These are phyloP conservation scores for Chalcosyrphus nemorum DNA, from an alignment of 2,888 invertebrate genomes.

Conservation along the genomic window DNA sequence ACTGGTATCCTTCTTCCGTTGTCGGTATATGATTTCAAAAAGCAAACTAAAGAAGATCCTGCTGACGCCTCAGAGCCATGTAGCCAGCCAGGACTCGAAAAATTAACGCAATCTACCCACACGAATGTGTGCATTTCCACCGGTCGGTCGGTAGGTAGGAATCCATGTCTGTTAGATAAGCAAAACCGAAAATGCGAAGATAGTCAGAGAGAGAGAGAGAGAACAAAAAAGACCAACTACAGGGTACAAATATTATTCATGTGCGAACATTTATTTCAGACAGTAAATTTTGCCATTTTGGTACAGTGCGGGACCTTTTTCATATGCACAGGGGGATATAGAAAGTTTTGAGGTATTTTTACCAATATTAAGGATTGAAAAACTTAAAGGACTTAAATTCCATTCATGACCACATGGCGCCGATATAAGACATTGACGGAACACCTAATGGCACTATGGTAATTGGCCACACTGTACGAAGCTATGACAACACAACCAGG, in stretches of 20 bases:
- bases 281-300: not conserved
- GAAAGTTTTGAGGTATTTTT: not conserved
- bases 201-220: not conserved
- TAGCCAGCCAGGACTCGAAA: not conserved
- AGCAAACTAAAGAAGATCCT: not conserved
- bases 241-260: slow-evolving; percentile 4
- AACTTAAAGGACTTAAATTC: not conserved
- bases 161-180: not conserved
- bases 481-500: not conserved
- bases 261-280: not conserved
- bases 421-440: no score
- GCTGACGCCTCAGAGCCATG: not conserved
- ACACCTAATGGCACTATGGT: not conserved
- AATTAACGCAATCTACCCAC: not conserved
- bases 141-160: no score
- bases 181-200: not conserved
- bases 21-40: not conserved
- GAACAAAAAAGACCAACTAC: not conserved
- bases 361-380: not conserved
- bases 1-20: not conserved
- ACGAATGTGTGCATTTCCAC: not conserved
- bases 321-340: not conserved
- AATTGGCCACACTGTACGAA: not conserved
- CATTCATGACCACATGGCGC: not conserved
- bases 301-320: not conserved